Evolutionary conservation across 2,888 invertebrate genomes (phyloP).

Genomic region (Mythimna lalbum): DNA sequence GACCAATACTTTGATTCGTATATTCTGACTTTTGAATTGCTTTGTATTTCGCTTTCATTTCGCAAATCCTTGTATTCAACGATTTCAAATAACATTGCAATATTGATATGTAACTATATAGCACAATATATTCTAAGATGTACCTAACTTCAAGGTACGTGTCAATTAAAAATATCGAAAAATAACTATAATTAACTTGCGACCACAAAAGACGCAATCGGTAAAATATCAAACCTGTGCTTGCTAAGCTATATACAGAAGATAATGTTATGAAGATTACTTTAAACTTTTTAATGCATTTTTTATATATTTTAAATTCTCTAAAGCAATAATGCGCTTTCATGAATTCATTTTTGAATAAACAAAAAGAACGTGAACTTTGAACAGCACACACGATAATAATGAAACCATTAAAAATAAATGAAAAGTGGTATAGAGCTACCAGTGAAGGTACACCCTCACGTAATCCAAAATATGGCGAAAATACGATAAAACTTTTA

Average conservation of each 20-base stretch:
- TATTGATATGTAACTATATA: constrained; percentile 11
- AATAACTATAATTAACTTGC: not conserved
- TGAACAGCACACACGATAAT: not conserved
- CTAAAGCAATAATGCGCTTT: not conserved
- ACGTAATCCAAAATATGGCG: not conserved
- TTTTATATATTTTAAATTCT: not conserved
- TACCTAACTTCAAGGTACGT: not conserved
- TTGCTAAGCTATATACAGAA: not conserved
- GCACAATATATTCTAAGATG: not conserved
- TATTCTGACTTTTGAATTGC: too few species aligned
- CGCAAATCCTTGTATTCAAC: not conserved
- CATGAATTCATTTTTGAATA: constrained; percentile 1
- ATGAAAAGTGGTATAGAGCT: not conserved
- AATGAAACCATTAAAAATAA: not conserved
- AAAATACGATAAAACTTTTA: not conserved
- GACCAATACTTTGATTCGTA: not conserved
- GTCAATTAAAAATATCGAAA: not conserved
- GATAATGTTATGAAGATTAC: not conserved
- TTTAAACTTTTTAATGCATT: constrained; percentile 9
- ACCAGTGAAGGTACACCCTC: not conserved
- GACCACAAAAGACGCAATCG: not conserved
- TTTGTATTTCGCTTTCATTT: not conserved
- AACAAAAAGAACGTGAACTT: not conserved
- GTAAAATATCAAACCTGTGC: not conserved
- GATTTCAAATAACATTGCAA: not conserved